phyloP scores from a whole-genome alignment of 2,113 vertebrate genomes.

The Oreochromis tanganicae region DNA sequence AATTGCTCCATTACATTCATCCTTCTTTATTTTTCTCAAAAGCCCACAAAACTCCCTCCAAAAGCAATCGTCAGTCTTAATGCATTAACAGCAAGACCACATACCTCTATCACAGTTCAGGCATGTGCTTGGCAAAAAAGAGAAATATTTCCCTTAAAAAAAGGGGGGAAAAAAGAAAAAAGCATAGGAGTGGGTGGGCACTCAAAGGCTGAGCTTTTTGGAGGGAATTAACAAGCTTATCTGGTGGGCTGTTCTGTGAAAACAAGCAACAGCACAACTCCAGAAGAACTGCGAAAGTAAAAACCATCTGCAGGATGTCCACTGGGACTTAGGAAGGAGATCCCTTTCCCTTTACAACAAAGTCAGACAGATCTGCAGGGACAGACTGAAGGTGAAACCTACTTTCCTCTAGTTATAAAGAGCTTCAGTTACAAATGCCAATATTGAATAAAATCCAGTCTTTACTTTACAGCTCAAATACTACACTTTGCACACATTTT shows the following conservation, averaged over 20 bases:
- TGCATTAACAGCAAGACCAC: slow-evolving; percentile 5
- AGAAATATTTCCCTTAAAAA: slow-evolving; percentile 9
- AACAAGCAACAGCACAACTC: slow-evolving; percentile 49
- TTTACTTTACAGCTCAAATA: not conserved
- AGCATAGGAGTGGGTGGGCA: slow-evolving; percentile 37
- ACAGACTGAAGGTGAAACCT: slow-evolving; percentile 5
- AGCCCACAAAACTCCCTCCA: not conserved
- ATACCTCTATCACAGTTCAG: slow-evolving; percentile 22
- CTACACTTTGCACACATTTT: not conserved
- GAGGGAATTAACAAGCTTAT: slow-evolving; percentile 60
- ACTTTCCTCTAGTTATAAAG: not conserved
- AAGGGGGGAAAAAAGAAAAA: not conserved
- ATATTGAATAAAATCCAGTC: not conserved
- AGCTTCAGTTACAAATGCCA: not conserved
- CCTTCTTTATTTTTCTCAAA: not conserved
- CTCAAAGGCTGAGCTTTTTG: slow-evolving; percentile 15
- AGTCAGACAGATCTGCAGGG: slow-evolving; percentile 6
- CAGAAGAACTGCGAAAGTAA: slow-evolving; percentile 25
- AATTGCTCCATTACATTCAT: not conserved
- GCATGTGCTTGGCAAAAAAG: slow-evolving; percentile 3
- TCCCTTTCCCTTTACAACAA: slow-evolving; percentile 31
- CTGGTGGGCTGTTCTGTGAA: slow-evolving; percentile 34
- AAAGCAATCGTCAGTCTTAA: not conserved
- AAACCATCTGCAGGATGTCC: slow-evolving; percentile 41
- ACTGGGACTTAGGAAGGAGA: slow-evolving; percentile 33